Conservation (phyloP, 2,797 vertebrate genomes). For the Scomberomorus guttatus region DNA sequence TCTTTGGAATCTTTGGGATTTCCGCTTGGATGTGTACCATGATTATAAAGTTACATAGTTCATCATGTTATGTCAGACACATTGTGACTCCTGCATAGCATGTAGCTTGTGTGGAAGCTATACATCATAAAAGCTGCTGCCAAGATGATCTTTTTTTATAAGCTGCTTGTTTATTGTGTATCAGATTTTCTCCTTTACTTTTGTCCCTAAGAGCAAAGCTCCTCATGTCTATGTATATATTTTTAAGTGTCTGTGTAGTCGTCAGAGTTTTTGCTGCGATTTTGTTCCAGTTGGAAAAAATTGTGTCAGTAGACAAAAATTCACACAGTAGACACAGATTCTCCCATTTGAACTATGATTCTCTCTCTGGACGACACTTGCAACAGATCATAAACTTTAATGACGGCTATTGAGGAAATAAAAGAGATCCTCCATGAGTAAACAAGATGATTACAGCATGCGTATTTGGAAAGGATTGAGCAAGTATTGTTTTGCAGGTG, state of each 20-base stretch:
- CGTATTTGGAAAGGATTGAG: conserved; percentile 49
- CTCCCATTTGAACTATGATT: background rate
- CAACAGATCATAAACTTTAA: conserved; percentile 21
- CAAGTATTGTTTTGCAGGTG: conserved; percentile 54
- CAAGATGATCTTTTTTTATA: background rate
- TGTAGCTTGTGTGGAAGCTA: background rate
- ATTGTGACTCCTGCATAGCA: background rate
- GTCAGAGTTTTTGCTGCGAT: background rate
- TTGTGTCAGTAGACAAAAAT: background rate
- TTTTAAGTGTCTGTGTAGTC: background rate
- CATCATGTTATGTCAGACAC: background rate
- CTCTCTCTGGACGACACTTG: background rate
- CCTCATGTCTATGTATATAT: background rate
- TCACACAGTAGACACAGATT: background rate
- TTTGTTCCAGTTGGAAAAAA: background rate
- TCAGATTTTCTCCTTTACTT: background rate
- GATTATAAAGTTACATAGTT: background rate
- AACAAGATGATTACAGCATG: conserved; percentile 59
- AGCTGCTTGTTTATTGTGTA: conserved; percentile 3
- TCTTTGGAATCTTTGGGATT: background rate
- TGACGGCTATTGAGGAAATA: conserved; percentile 29
- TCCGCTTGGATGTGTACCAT: background rate
- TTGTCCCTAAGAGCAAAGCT: background rate
- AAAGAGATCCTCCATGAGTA: conserved; percentile 36
- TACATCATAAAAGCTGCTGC: conserved; percentile 8